These are phyloP conservation scores for Morpho helenor DNA, from an alignment of 2,888 invertebrate species.

Conservation along the genomic window DNA sequence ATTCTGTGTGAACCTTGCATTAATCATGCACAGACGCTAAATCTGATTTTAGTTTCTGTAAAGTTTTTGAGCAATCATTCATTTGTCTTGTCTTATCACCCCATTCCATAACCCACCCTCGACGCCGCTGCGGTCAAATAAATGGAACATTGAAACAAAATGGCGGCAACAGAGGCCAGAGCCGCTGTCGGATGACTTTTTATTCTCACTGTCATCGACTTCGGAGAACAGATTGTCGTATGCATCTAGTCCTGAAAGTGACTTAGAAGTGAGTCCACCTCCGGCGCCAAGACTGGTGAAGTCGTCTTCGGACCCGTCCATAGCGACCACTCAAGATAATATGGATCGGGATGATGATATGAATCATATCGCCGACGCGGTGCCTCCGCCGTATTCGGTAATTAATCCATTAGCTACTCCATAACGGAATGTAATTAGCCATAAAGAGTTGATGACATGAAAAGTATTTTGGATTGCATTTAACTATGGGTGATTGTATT, in stretches of 20 bases:
- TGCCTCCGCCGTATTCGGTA: conserved; percentile 93
- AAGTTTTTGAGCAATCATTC: conserved; percentile 70
- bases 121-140: conserved; percentile 52
- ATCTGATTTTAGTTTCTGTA: conserved; percentile 60
- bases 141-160: conserved; percentile 50
- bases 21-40: conserved; percentile 71
- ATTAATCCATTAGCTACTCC: conserved; percentile 41
- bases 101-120: conserved; percentile 74
- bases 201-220: conserved; percentile 97
- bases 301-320: conserved; percentile 96
- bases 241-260: conserved; percentile 97
- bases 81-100: conserved; percentile 78
- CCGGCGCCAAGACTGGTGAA: conserved; percentile 88
- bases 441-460: too few species aligned
- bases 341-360: conserved; percentile 81
- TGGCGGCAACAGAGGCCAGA: conserved; percentile 90
- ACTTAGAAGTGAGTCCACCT: conserved; percentile 88
- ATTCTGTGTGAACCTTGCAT: conserved; percentile 57
- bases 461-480: too few species aligned
- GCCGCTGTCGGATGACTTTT: conserved; percentile 98
- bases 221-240: conserved; percentile 91
- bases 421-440: too few species aligned
- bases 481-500: too few species aligned
- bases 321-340: conserved; percentile 95
- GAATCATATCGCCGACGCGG: conserved; percentile 80